These are phyloP conservation scores for Ranitomeya imitator DNA, from an alignment of 2,113 vertebrate species.

Conservation along the genomic window DNA sequence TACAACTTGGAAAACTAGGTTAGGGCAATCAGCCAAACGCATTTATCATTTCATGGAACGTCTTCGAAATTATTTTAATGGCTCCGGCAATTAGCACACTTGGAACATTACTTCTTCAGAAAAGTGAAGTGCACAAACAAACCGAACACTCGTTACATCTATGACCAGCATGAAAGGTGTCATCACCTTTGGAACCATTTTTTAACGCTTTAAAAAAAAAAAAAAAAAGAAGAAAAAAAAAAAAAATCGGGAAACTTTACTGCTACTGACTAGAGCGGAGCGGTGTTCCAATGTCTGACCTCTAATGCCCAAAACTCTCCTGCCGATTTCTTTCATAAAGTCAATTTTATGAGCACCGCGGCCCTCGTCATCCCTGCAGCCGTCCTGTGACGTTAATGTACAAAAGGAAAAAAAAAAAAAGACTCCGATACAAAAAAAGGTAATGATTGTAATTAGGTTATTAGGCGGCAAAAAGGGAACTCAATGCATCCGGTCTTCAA, in stretches of 20 bases:
- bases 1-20: neutral
- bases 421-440: neutral
- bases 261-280: neutral
- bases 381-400: slow-evolving; percentile 3
- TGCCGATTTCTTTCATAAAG: neutral
- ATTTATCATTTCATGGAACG: no score
- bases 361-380: neutral
- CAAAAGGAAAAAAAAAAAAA: neutral
- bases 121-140: no score
- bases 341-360: neutral
- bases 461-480: slow-evolving; percentile 4
- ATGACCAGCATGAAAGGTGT: no score
- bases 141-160: no score
- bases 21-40: no score
- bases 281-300: neutral
- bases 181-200: no score
- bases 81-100: no score
- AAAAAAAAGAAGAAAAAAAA: no score
- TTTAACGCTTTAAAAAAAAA: no score
- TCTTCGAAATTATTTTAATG: no score
- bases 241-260: neutral
- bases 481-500: slow-evolving; percentile 2
- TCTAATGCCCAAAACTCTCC: neutral
- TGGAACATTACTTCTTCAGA: no score
- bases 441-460: slow-evolving; percentile 45